Conservation (phyloP, 2,797 vertebrate species). For the Etheostoma nigrum region DNA sequence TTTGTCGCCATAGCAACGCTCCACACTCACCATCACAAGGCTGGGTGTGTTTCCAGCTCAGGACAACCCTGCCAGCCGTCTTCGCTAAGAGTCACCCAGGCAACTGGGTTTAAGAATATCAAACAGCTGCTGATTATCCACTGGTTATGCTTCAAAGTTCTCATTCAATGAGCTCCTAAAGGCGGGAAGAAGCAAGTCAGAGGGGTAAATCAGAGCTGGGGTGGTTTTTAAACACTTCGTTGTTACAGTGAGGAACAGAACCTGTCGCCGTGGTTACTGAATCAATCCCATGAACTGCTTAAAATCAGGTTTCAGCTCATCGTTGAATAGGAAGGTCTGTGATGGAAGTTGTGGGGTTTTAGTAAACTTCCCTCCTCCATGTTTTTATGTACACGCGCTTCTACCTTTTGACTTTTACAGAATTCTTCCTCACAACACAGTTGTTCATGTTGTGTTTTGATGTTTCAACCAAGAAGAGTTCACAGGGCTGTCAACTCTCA, state of each 20-base stretch:
- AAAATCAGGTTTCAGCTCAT: background rate
- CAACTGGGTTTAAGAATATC: background rate
- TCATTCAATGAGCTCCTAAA: background rate
- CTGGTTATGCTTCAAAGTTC: background rate
- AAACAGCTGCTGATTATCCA: slow-evolving; percentile 18
- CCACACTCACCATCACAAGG: slow-evolving; percentile 52
- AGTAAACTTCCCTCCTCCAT: background rate
- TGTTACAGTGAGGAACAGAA: background rate
- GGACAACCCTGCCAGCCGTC: slow-evolving; percentile 39
- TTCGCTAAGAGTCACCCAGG: slow-evolving; percentile 15
- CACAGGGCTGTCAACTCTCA: too few species aligned
- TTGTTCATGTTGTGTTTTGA: background rate
- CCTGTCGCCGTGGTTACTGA: background rate
- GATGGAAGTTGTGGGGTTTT: background rate
- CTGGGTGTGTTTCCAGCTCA: slow-evolving; percentile 37
- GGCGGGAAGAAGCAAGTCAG: background rate
- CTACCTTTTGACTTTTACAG: background rate
- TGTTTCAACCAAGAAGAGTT: background rate
- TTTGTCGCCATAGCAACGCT: slow-evolving; percentile 60
- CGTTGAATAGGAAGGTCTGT: background rate
- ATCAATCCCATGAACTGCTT: background rate
- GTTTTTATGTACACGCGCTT: background rate
- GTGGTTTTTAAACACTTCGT: background rate
- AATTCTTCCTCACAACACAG: background rate
- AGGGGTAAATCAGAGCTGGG: background rate